Evolutionary conservation across 1,140 invertebrate species (phyloP).

Genomic region (Muscidifurax raptorellus): DNA sequence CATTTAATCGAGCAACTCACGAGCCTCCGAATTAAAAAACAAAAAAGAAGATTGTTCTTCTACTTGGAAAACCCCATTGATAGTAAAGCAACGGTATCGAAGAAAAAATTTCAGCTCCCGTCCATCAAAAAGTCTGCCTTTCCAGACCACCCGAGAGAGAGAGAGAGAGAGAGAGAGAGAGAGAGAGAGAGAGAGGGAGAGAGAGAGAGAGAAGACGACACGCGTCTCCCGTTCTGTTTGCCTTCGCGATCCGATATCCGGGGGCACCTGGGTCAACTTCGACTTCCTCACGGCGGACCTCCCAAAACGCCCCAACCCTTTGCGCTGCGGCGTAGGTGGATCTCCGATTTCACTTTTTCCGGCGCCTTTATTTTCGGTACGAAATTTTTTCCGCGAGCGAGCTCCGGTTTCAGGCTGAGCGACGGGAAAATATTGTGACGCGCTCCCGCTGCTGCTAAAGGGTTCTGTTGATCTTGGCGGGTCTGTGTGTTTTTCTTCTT

Average conservation of each 20-base stretch:
- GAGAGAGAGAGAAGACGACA: conserved; percentile 57
- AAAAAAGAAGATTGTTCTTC: neutral
- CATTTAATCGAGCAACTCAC: neutral
- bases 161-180: too few species aligned
- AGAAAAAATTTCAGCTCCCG: conserved; percentile 28
- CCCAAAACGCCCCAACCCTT: conserved; percentile 64
- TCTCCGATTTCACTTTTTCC: conserved; percentile 49
- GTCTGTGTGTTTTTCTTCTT: conserved; percentile 3
- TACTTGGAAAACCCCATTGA: neutral
- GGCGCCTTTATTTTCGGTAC: neutral
- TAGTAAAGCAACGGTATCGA: neutral
- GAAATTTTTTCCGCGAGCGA: conserved; percentile 12
- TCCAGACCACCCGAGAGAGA: conserved; percentile 66
- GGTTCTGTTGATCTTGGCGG: conserved; percentile 24
- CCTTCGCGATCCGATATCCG: conserved; percentile 62
- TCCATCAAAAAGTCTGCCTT: neutral
- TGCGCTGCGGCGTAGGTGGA: neutral
- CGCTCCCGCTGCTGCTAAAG: conserved; percentile 1
- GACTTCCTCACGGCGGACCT: conserved; percentile 58
- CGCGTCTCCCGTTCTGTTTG: conserved; percentile 61
- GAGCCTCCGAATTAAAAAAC: neutral
- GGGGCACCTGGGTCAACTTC: conserved; percentile 74
- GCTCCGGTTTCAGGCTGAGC: conserved; percentile 14
- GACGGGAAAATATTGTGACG: conserved; percentile 36
- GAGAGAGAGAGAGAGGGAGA: too few species aligned